Evolutionary conservation across 2,888 invertebrate species (phyloP).

Genomic region (Dicroscelio sp.): DNA sequence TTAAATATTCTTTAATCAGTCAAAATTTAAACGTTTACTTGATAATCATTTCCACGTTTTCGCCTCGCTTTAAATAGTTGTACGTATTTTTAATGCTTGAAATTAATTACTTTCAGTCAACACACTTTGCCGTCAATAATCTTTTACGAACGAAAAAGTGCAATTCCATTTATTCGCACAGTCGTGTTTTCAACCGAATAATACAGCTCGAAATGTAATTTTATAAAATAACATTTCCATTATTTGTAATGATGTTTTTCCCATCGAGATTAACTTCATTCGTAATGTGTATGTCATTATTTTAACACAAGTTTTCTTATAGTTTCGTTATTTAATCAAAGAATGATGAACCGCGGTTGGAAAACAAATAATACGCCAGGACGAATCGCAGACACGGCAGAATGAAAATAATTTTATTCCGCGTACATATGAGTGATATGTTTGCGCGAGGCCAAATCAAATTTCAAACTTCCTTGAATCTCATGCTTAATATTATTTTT

Average conservation of each 20-base stretch:
- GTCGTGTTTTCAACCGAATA: not conserved
- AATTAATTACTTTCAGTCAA: too few species aligned
- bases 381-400: slow-evolving; percentile 56
- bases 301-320: slow-evolving; percentile 46
- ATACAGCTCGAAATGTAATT: not conserved
- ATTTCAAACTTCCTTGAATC: slow-evolving; percentile 71
- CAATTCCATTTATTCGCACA: not conserved
- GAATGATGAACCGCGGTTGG: slow-evolving; percentile 66
- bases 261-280: slow-evolving; percentile 16
- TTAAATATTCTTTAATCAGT: not conserved
- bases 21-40: too few species aligned
- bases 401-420: slow-evolving; percentile 74
- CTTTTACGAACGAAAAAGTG: not conserved
- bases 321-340: slow-evolving; percentile 71
- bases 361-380: slow-evolving; percentile 63
- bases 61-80: too few species aligned
- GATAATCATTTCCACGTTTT: too few species aligned
- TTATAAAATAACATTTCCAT: not conserved
- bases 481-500: slow-evolving; percentile 57
- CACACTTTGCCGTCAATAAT: too few species aligned
- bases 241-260: slow-evolving; percentile 27
- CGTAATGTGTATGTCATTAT: slow-evolving; percentile 12
- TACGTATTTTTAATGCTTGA: too few species aligned
- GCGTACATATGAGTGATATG: slow-evolving; percentile 71
- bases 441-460: slow-evolving; percentile 65